Evolutionary conservation across 2,797 vertebrate species (phyloP).

Genomic region (Cephalopachus bancanus): DNA sequence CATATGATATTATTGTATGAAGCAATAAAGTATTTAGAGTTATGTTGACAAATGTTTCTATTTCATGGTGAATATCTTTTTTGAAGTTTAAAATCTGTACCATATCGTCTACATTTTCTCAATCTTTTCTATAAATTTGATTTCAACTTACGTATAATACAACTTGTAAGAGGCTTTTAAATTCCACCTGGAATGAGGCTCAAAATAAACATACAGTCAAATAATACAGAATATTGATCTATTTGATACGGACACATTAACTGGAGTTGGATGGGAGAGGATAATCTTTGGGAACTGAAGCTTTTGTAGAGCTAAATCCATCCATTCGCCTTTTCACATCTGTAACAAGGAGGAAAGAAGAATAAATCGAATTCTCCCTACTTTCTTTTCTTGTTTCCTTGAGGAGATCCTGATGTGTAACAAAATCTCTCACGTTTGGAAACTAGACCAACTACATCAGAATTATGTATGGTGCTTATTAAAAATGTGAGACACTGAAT

Average conservation of each 20-base stretch:
- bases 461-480: background rate
- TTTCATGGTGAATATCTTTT: background rate
- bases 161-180: conserved; percentile 34
- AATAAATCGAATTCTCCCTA: background rate
- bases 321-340: background rate
- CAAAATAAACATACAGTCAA: conserved; percentile 6
- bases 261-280: background rate
- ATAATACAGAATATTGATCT: background rate
- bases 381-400: background rate
- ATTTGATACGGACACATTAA: background rate
- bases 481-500: background rate
- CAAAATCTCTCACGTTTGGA: background rate
- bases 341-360: background rate
- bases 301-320: background rate
- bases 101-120: background rate
- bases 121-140: conserved; percentile 7
- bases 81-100: conserved; percentile 16
- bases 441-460: background rate
- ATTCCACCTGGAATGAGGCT: background rate
- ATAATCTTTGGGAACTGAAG: background rate
- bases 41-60: background rate
- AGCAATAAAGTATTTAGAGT: background rate
- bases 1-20: background rate
- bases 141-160: background rate
- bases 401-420: background rate